Evolutionary conservation across 1,140 invertebrate genomes (phyloP).

Genomic region (Drosophila asahinai): DNA sequence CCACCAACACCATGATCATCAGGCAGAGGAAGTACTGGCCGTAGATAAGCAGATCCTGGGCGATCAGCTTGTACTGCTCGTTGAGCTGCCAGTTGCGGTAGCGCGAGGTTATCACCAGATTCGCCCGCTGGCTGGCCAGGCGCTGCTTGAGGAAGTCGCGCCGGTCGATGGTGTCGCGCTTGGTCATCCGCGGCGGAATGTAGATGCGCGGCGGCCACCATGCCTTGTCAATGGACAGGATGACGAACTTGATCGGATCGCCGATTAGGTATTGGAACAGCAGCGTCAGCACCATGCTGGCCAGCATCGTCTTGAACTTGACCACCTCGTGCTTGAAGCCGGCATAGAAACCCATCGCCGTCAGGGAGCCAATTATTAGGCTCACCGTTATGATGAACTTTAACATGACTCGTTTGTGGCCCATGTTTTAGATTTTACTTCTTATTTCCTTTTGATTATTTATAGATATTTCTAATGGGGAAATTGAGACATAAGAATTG

Average conservation of each 20-base stretch:
- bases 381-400: constrained; percentile 10
- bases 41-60: constrained; percentile 58
- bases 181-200: neutral
- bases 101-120: constrained; percentile 34
- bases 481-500: neutral
- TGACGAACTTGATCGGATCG: constrained; percentile 51
- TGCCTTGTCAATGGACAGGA: constrained; percentile 15
- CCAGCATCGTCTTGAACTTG: constrained; percentile 60
- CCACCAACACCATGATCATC: constrained; percentile 49
- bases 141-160: constrained; percentile 47
- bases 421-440: neutral
- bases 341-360: constrained; percentile 17
- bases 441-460: neutral
- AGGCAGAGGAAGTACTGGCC: constrained; percentile 59
- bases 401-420: neutral
- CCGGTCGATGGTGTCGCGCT: constrained; percentile 13
- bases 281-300: constrained; percentile 41
- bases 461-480: neutral
- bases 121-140: constrained; percentile 27
- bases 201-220: constrained; percentile 18
- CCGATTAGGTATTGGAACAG: constrained; percentile 59
- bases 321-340: constrained; percentile 60
- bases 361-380: constrained; percentile 11
- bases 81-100: constrained; percentile 61
- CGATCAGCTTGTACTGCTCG: constrained; percentile 48